Base-by-base conservation (phyloP, 2,888 invertebrate genomes). In the Drosophila differens region DNA sequence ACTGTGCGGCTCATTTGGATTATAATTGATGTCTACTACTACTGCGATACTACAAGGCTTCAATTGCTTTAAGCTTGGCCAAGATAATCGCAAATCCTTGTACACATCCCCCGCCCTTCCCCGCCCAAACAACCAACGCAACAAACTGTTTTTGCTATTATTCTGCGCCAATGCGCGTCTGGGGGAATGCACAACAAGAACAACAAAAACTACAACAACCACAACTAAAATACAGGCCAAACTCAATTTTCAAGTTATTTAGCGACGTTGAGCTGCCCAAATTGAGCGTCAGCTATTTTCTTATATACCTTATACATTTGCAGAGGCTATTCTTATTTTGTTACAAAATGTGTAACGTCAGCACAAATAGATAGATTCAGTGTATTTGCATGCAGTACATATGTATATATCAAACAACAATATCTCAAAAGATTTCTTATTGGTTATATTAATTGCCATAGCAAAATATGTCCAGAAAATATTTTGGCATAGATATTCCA, bases 201-300 rank as follows among this genome's bases (percentile, higher is more conserved):
- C 22, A 32, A 19, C 28, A 28, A 28, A 28, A 28, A 9, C 16
- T 41, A 49, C 59, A 52, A 52, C 22, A 35, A 54, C 10, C 57
- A 61, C 32, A 54, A 10, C 25, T 10, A 16, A 37, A 30, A 49
- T 19, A 47, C 28, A 47, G 53, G 49, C 58, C 22, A 72, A 70
- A 78, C 83, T 70, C 67, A 82, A 89, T 85, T 89, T 89, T 89
- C 85, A 85, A 85, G 73, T 82, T 84, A 87, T 87, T 85, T 84
- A 87, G 70, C 82, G 62, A 68, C 60, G 37, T 61, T 79, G 72
- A 62, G 63, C 69, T 61, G 22, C 30, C n/a, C 22, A 41, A 64
- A 69, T 66, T 53, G 64, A 60, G 68, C 49, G 62, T 33, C 55
- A 71, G 67, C 53, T 57, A 44, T 49, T 58, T 73, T 35, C 62